Percentiles rank a stretch among this genome's conserved stretches.
phyloP scores from a whole-genome alignment of 1,140 invertebrate genomes.

The Camponotus vicinus region DNA sequence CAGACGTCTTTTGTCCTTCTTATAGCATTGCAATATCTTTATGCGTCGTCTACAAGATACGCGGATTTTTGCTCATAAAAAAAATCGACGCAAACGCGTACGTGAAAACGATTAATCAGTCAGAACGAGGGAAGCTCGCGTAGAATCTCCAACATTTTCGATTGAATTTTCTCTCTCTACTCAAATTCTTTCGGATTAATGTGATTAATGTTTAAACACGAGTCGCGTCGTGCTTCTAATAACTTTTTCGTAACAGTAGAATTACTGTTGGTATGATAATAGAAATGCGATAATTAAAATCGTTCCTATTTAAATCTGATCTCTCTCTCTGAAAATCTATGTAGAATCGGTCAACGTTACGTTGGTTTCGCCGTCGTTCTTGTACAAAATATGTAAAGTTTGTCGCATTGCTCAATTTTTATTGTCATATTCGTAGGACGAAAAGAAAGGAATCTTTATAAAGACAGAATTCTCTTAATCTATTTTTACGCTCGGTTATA shows the following conservation, averaged over 20 bases:
- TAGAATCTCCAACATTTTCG: background rate
- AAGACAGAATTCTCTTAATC: slow-evolving; percentile 1
- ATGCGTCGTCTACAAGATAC: background rate
- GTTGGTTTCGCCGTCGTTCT: slow-evolving; percentile 30
- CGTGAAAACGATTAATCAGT: background rate
- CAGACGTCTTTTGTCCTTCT: slow-evolving; percentile 23
- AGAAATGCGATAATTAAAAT: slow-evolving; percentile 21
- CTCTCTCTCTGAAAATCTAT: slow-evolving; percentile 28
- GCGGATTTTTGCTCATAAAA: slow-evolving; percentile 7
- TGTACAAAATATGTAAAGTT: slow-evolving; percentile 9
- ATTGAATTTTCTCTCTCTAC: background rate
- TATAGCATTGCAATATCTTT: slow-evolving; percentile 64
- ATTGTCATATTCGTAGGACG: slow-evolving; percentile 23
- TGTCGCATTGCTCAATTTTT: slow-evolving; percentile 50
- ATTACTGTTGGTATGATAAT: background rate
- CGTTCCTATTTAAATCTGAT: slow-evolving; percentile 51
- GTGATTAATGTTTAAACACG: background rate
- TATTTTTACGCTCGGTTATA: slow-evolving; percentile 13
- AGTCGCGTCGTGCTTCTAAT: slow-evolving; percentile 7
- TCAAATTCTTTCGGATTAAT: background rate
- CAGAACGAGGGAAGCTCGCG: background rate
- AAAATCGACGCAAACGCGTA: background rate
- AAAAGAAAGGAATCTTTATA: background rate
- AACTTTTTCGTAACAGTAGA: background rate
- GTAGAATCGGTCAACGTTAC: background rate